phyloP scores from a whole-genome alignment of 1,140 invertebrate species.

The Euwallacea fornicatus region DNA sequence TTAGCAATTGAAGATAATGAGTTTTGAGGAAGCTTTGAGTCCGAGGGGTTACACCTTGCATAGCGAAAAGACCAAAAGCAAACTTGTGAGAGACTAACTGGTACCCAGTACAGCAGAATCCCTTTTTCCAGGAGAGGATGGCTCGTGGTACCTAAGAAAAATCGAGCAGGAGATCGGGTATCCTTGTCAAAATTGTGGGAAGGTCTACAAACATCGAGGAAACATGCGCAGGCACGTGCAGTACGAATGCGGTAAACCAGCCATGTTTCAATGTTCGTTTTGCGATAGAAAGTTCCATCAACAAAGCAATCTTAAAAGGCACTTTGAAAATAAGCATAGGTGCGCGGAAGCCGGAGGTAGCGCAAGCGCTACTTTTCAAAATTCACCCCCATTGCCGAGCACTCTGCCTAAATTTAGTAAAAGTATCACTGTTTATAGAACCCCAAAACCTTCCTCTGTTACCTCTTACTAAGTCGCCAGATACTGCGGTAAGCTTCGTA shows the following conservation, averaged over 20 bases:
- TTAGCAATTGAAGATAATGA: too few relatives aligned
- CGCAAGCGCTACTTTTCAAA: neutral
- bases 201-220: conserved; percentile 59
- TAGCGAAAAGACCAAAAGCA: conserved; percentile 28
- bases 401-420: conserved; percentile 44
- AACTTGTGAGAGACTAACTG: conserved; percentile 32
- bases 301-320: conserved; percentile 56
- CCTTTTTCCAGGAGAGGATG: conserved; percentile 49
- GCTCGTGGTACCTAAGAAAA: conserved; percentile 46
- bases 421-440: conserved; percentile 47
- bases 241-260: conserved; percentile 55
- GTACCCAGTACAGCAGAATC: conserved; percentile 50
- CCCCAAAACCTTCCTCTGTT: conserved; percentile 18
- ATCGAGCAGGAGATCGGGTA: conserved; percentile 51
- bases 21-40: too few relatives aligned
- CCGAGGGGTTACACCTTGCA: too few relatives aligned
- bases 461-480: conserved; percentile 14
- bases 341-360: neutral
- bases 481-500: too few relatives aligned
- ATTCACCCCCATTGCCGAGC: conserved; percentile 13
- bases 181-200: conserved; percentile 54
- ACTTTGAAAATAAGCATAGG: conserved; percentile 50
- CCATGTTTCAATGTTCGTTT: conserved; percentile 54
- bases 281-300: conserved; percentile 57
- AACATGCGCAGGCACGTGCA: conserved; percentile 54